Percentiles rank a stretch among this genome's conserved stretches.
Conservation (phyloP, 2,888 invertebrate genomes). For the Elaeidobius kamerunicus region DNA sequence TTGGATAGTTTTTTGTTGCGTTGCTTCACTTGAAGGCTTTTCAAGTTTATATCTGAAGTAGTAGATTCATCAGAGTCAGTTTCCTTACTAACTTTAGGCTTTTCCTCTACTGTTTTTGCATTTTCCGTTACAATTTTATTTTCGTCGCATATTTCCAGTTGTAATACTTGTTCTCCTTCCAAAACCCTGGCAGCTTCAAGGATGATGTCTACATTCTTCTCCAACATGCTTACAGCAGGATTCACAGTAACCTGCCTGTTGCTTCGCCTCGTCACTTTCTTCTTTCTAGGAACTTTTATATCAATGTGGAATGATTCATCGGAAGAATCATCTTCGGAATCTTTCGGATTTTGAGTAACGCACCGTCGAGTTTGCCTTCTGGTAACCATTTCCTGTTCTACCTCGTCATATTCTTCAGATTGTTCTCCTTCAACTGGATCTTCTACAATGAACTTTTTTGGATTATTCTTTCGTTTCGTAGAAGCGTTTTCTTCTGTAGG, state of each 20-base stretch:
- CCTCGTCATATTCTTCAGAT: neutral
- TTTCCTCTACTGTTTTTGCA: neutral
- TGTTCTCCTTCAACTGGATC: slow-evolving; percentile 1
- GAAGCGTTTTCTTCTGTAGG: too few relatives aligned
- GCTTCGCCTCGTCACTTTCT: slow-evolving; percentile 37
- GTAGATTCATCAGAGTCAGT: slow-evolving; percentile 39
- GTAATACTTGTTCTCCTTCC: slow-evolving; percentile 13
- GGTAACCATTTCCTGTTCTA: slow-evolving; percentile 18
- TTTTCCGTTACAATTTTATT: neutral
- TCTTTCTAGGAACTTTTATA: slow-evolving; percentile 37
- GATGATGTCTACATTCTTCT: slow-evolving; percentile 26
- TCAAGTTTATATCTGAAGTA: slow-evolving; percentile 38
- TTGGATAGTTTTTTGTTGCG: slow-evolving; percentile 39
- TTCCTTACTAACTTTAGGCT: slow-evolving; percentile 11
- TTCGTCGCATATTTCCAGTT: neutral
- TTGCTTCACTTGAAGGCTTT: slow-evolving; percentile 31
- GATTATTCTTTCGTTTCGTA: too few relatives aligned
- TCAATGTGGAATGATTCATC: slow-evolving; percentile 40
- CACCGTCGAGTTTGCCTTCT: slow-evolving; percentile 36
- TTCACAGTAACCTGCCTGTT: neutral
- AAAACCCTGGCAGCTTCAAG: slow-evolving; percentile 25
- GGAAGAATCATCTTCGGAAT: slow-evolving; percentile 36
- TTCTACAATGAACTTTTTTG: too few relatives aligned
- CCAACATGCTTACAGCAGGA: slow-evolving; percentile 14
- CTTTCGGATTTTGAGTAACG: slow-evolving; percentile 27